Conservation (phyloP, 2,113 vertebrate genomes). For the Heliornis fulica region DNA sequence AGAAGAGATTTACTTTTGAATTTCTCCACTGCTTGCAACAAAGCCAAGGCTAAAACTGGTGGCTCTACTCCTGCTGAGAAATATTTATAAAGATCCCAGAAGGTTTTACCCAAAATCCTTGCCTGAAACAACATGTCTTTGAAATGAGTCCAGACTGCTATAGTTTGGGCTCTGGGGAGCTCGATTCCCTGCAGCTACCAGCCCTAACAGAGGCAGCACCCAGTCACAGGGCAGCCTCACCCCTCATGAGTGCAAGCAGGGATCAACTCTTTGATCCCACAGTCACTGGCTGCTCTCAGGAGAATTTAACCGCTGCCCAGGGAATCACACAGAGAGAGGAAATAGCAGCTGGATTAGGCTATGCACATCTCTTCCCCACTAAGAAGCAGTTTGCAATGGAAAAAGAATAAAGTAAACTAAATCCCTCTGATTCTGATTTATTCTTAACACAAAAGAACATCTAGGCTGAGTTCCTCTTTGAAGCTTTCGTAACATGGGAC, state of each 20-base stretch:
- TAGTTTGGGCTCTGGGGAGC: neutral
- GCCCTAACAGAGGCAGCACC: neutral
- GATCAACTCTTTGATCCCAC: neutral
- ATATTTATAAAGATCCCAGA: neutral
- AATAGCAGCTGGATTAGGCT: neutral
- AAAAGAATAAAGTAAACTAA: neutral
- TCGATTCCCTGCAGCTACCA: neutral
- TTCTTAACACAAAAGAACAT: neutral
- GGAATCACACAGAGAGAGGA: neutral
- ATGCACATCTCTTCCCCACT: neutral
- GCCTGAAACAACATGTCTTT: neutral
- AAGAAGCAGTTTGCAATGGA: neutral
- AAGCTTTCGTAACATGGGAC: neutral
- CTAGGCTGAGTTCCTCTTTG: neutral
- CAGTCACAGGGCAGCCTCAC: neutral
- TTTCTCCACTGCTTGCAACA: neutral
- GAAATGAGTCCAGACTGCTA: neutral
- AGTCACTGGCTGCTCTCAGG: neutral
- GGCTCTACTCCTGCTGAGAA: neutral
- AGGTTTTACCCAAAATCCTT: neutral
- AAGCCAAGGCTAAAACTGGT: neutral
- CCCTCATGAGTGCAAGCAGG: rapidly evolving
- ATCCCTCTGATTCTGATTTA: neutral
- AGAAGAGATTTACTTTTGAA: neutral
- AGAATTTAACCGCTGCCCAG: neutral